Evolutionary conservation across 2,888 invertebrate species (phyloP), one percentile per base, ranked within the genome.

Genomic region (Tachina grossa): DNA sequence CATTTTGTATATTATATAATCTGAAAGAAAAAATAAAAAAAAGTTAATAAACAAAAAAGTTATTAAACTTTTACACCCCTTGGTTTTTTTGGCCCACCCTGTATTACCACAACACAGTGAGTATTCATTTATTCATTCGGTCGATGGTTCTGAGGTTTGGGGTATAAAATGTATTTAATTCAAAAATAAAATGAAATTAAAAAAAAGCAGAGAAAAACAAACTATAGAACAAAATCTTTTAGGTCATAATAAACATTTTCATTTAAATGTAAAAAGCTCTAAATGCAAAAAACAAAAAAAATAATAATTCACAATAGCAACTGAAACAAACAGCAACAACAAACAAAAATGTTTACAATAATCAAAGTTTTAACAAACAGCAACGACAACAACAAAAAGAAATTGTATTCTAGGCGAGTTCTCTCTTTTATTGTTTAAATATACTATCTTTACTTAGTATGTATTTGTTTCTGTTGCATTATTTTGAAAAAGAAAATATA

Each of bases 221-320:
- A 61, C 39, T 59, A 61, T 49, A 43, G 39, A 59, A 49, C 59
- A 43, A 77, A 61, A 63, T 53, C 10, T 72, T 79, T 79, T 65
- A 63, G 79, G 71, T 79, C 71, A 71, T 63, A 31, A 31, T 31
- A 72, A 72, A 72, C 6, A 79, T 71, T 63, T 79, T 72, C 47
- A 72, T 63, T 47, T 53, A 59, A 81, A 66, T 74, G 49, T 45
- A 59, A 43, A 39, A 51, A 43, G 66, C 45, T 63, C 1, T 53
- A 69, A 63, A 63, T 61, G 31, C 5, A 31, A 31, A 9, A 59
- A 65, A 43, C 22, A 47, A 45, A 57, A 57, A 65, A 47, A 45
- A 57, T 47, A 65, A 22, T 74, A 74, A 66, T 74, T 74, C 57
- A 74, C 74, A 74, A 74, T 71, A 74, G 43, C 55, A 49, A 63